Percentiles rank a stretch among this genome's conserved stretches.
phyloP scores from a whole-genome alignment of 2,888 invertebrate genomes.

The Mesorhabditis sp. region DNA sequence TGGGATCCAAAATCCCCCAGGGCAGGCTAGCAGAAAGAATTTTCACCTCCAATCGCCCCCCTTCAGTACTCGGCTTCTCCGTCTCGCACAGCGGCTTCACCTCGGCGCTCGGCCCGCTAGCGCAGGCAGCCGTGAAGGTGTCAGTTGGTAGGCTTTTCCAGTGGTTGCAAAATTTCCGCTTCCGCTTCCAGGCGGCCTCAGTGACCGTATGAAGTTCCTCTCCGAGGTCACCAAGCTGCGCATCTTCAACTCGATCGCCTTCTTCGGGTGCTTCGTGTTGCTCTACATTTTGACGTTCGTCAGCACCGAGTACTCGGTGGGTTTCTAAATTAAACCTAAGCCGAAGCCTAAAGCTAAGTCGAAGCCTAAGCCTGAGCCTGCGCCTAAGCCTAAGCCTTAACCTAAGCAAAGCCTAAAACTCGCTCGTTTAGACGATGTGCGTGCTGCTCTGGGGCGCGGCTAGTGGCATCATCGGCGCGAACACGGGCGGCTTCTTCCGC shows the following conservation, averaged over 20 bases:
- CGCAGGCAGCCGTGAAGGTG: constrained; percentile 40
- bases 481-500: constrained; percentile 45
- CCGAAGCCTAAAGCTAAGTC: background rate
- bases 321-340: constrained; percentile 6
- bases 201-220: constrained; percentile 29
- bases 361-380: background rate
- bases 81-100: constrained; percentile 33
- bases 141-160: constrained; percentile 15
- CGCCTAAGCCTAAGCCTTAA: background rate
- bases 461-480: constrained; percentile 16
- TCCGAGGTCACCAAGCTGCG: constrained; percentile 43
- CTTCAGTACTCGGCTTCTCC: constrained; percentile 40
- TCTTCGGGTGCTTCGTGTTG: constrained; percentile 32
- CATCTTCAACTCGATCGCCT: constrained; percentile 45
- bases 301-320: constrained; percentile 12
- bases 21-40: too few relatives aligned
- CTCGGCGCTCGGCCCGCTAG: constrained; percentile 39
- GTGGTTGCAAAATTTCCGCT: background rate
- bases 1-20: too few relatives aligned
- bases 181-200: constrained; percentile 15
- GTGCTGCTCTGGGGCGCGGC: constrained; percentile 17
- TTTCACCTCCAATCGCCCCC: too few relatives aligned
- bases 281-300: constrained; percentile 29
- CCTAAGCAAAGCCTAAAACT: background rate
- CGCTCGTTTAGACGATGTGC: constrained; percentile 6